phyloP scores from a whole-genome alignment of 2,797 vertebrate genomes.

The Hoplostethus atlanticus region DNA sequence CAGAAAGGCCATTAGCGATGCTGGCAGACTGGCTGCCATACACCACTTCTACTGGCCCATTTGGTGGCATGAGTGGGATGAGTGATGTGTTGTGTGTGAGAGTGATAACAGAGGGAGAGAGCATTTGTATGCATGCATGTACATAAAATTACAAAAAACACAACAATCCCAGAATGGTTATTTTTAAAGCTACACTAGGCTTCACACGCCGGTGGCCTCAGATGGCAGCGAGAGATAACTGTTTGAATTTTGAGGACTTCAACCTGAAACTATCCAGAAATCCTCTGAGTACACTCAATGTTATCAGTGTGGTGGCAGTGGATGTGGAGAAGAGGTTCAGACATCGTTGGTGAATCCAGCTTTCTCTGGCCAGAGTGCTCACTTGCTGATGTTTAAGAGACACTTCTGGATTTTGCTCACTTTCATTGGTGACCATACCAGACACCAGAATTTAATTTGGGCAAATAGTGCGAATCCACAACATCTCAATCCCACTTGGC shows the following conservation, averaged over 20 bases:
- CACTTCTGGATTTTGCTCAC: too few relatives aligned
- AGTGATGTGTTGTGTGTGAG: slow-evolving; percentile 17
- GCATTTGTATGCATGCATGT: slow-evolving; percentile 8
- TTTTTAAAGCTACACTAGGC: neutral
- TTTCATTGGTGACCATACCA: too few relatives aligned
- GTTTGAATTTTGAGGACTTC: slow-evolving; percentile 3
- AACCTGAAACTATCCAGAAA: neutral
- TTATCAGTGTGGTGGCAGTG: too few relatives aligned
- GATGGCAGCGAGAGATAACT: too few relatives aligned
- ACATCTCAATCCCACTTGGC: too few relatives aligned
- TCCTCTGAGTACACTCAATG: neutral
- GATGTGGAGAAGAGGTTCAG: neutral
- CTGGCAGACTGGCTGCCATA: slow-evolving; percentile 18
- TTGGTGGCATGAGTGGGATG: slow-evolving; percentile 39
- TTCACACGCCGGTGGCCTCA: neutral
- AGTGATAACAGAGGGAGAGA: slow-evolving; percentile 1
- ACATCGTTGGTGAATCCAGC: too few relatives aligned
- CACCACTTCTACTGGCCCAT: slow-evolving; percentile 13
- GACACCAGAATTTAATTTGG: too few relatives aligned
- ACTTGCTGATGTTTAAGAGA: too few relatives aligned
- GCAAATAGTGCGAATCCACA: too few relatives aligned
- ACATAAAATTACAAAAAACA: neutral
- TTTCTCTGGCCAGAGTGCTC: too few relatives aligned
- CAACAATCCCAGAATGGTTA: neutral
- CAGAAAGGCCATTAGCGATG: slow-evolving; percentile 42